A percentile compares a stretch with the other conserved stretches of the same genome.
Evolutionary conservation across 2,888 invertebrate species (phyloP).

Genomic region (Lagria hirta): DNA sequence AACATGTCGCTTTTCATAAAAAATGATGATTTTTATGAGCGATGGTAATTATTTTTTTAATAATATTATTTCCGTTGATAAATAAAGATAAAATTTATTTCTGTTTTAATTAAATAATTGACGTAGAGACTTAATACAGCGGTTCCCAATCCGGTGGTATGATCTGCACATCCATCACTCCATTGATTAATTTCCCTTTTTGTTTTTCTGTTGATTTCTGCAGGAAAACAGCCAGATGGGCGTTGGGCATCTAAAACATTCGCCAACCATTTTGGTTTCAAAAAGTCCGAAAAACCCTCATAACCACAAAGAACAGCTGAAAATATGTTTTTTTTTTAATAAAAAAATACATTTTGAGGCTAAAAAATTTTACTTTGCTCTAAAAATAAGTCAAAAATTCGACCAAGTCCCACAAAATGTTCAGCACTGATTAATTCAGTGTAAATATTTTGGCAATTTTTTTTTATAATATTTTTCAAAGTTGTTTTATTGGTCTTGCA

Average conservation of each 20-base stretch:
- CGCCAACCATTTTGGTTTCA: conserved; percentile 35
- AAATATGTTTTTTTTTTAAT: conserved; percentile 16
- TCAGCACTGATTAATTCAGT: conserved; percentile 32
- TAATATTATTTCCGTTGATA: too few species aligned
- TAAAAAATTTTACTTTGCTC: conserved; percentile 36
- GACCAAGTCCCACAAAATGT: conserved; percentile 28
- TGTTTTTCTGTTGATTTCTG: conserved; percentile 29
- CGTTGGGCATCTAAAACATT: conserved; percentile 38
- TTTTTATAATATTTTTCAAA: conserved; percentile 10
- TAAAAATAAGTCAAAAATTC: conserved; percentile 39
- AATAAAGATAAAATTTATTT: too few species aligned
- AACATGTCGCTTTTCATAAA: too few species aligned
- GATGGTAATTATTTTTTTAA: too few species aligned
- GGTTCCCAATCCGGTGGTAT: conserved; percentile 41
- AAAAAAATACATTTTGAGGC: conserved; percentile 3
- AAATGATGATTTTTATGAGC: too few species aligned
- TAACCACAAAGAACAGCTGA: conserved; percentile 42
- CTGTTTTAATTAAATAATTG: conserved; percentile 30
- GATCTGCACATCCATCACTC: conserved; percentile 42
- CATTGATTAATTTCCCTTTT: conserved; percentile 32
- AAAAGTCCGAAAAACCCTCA: conserved; percentile 41
- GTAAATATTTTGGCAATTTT: conserved; percentile 35
- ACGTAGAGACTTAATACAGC: conserved; percentile 39
- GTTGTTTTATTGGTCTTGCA: conserved; percentile 11
- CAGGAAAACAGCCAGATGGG: conserved; percentile 36